Evolutionary conservation across 1,140 invertebrate genomes (phyloP), one percentile per base, ranked within the genome.

Genomic region (Zophobas atratus): DNA sequence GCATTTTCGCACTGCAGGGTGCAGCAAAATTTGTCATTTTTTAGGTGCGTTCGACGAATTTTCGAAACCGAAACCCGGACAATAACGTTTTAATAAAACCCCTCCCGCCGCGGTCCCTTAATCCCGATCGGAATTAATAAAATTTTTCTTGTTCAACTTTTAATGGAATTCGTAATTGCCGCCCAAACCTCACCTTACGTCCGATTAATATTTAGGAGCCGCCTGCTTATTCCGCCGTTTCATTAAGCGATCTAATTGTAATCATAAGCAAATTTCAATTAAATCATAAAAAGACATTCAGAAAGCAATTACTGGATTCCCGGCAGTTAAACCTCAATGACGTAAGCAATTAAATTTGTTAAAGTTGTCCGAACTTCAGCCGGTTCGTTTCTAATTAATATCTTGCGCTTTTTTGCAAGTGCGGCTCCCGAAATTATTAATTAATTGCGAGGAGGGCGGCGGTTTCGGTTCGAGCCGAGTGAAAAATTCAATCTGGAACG

Each of bases 301-400:
- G 73, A 75, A 75, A 75, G 73, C 55, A 75, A 75, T 75, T 75
- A 75, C 55, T 46, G 55, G 60, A 75, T 75, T 75, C 73, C 43
- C 55, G 46, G 73, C 55, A 75, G 73, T 75, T 75, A 75, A 55
- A 75, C 73, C 73, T 75, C 73, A 75, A 75, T 75, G 73, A 75
- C 73, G 57, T 75, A 56, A 75, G 73, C 73, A 75, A 75, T 75
- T 75, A 75, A 75, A 75, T 75, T 75, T 75, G 73, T 75, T 75
- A 75, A 75, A 75, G 20, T 75, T 75, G 60, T 67, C 60, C 39
- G 20, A 67, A 67, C 38, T 67, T 67, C 60, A 43, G 38, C 43
- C 60, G 32, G 38, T 67, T 43, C 60, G 60, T 43, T 43, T 67
- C 60, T 67, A 67, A 67, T 67, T 67, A 67, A 67, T 67, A 67